Evolutionary conservation across 2,888 invertebrate species (phyloP).

Genomic region (Adelphocoris suturalis): DNA sequence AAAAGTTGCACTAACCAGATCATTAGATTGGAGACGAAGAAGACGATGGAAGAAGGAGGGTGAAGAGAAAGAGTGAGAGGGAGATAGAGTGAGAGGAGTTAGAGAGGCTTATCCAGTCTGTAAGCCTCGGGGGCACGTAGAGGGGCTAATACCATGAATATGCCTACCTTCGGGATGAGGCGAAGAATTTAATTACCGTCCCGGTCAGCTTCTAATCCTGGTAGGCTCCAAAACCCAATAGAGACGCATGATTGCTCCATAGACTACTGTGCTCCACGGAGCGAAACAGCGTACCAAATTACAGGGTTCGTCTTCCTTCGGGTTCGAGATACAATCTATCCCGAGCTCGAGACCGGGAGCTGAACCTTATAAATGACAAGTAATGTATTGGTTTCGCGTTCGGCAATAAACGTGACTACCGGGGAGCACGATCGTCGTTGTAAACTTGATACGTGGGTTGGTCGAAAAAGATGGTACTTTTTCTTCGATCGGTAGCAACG

Average conservation of each 20-base stretch:
- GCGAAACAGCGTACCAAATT: conserved; percentile 39
- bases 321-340: conserved; percentile 31
- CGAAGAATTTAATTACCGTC: conserved; percentile 45
- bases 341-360: conserved; percentile 38
- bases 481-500: conserved; percentile 9
- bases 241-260: conserved; percentile 34
- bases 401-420: conserved; percentile 28
- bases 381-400: conserved; percentile 45
- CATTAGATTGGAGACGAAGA: conserved; percentile 49
- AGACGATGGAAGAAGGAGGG: neutral
- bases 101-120: conserved; percentile 7
- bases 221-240: neutral
- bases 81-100: neutral
- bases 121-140: conserved; percentile 42
- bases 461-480: neutral
- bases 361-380: conserved; percentile 46
- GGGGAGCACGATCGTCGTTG: neutral
- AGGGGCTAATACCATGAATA: conserved; percentile 46
- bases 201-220: conserved; percentile 46
- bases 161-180: conserved; percentile 31
- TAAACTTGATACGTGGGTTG: conserved; percentile 11
- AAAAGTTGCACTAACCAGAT: conserved; percentile 70
- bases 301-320: neutral
- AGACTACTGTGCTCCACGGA: conserved; percentile 36
- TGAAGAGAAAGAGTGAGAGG: neutral